phyloP scores from a whole-genome alignment of 2,113 vertebrate species.

The Tapirus terrestris region DNA sequence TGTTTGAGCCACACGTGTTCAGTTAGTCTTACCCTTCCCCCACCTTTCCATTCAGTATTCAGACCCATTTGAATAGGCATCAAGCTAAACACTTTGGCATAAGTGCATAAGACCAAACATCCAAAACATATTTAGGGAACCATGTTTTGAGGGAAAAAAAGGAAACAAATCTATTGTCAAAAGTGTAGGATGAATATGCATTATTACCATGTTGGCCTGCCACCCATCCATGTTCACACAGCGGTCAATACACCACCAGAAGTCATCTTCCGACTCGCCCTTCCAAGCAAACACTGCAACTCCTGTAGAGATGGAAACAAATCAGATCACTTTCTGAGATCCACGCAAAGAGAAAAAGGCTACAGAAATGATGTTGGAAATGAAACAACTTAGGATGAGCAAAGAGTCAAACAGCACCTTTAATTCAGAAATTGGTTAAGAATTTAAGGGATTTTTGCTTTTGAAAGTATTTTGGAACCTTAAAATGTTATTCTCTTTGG shows the following conservation, averaged over 20 bases:
- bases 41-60: slow-evolving; percentile 57
- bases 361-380: not conserved
- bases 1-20: slow-evolving; percentile 36
- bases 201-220: slow-evolving; percentile 97
- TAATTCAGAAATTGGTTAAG: not conserved
- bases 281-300: slow-evolving; percentile 99
- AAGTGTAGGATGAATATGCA: not conserved
- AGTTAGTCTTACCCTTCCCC: slow-evolving; percentile 61
- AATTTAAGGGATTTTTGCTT: not conserved
- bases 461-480: slow-evolving; percentile 37
- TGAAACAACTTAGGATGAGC: not conserved
- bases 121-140: slow-evolving; percentile 70
- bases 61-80: slow-evolving; percentile 39
- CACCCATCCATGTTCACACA: slow-evolving; percentile 96
- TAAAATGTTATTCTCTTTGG: slow-evolving; percentile 4
- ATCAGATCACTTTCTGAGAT: slow-evolving; percentile 41
- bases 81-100: slow-evolving; percentile 45
- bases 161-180: slow-evolving; percentile 49
- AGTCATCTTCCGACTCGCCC: slow-evolving; percentile 98
- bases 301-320: slow-evolving; percentile 86
- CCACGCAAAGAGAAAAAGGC: not conserved
- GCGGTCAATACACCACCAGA: slow-evolving; percentile 99
- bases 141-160: slow-evolving; percentile 69
- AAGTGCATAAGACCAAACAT: slow-evolving; percentile 57
- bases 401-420: not conserved